Percentiles rank a stretch among this genome's conserved stretches.
Evolutionary conservation across 2,113 vertebrate genomes (phyloP).

Genomic region (Nesoenas mayeri): DNA sequence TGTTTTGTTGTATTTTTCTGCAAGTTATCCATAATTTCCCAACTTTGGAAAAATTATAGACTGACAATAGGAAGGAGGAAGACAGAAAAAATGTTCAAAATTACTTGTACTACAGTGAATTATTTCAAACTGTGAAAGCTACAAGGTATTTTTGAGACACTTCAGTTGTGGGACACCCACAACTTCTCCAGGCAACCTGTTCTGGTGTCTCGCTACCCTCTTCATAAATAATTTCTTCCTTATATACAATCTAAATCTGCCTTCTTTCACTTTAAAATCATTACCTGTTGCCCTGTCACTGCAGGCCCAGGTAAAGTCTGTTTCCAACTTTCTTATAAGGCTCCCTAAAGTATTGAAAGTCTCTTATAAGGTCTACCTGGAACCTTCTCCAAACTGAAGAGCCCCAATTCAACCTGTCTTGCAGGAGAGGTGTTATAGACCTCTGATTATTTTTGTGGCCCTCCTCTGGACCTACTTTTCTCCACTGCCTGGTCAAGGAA

Average conservation of each 20-base stretch:
- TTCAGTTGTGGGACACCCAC: neutral
- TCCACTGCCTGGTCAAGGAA: neutral
- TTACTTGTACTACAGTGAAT: neutral
- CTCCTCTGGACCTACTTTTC: neutral
- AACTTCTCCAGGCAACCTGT: neutral
- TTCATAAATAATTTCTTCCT: neutral
- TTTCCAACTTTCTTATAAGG: neutral
- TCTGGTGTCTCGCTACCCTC: neutral
- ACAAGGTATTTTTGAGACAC: neutral
- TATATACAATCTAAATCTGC: neutral
- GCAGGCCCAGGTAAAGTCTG: neutral
- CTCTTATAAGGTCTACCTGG: rapidly evolving
- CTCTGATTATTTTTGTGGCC: neutral
- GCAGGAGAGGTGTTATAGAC: neutral
- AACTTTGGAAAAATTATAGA: neutral
- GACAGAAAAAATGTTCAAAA: neutral
- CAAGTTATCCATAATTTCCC: neutral
- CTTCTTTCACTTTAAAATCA: neutral
- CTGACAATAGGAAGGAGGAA: neutral
- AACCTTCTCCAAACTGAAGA: neutral
- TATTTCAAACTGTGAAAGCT: neutral
- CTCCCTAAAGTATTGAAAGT: neutral
- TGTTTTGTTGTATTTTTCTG: neutral
- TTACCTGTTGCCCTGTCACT: neutral
- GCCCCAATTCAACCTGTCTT: neutral